These are phyloP conservation scores for Cephus cinctus DNA, from an alignment of 1,140 invertebrate species.

Conservation along the genomic window DNA sequence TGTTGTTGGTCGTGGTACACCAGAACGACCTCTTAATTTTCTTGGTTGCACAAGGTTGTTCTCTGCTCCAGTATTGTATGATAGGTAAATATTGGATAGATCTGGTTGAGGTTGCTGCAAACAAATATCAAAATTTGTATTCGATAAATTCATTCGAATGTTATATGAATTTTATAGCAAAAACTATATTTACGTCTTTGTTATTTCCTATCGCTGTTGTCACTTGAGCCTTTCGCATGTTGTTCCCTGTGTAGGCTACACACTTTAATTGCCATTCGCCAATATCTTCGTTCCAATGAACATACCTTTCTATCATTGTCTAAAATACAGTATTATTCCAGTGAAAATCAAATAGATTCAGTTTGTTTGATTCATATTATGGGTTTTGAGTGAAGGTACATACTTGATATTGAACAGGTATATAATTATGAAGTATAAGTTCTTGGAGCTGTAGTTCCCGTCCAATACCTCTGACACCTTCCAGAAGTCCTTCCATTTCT, in stretches of 20 bases:
- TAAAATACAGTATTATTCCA: conserved; percentile 42
- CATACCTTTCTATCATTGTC: conserved; percentile 89
- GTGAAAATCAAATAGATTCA: neutral
- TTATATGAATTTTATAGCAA: conserved; percentile 1
- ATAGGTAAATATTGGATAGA: conserved; percentile 51
- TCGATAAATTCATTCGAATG: conserved; percentile 7
- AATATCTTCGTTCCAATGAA: conserved; percentile 97
- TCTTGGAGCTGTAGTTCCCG: conserved; percentile 91
- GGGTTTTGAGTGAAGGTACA: conserved; percentile 7
- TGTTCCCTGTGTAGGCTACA: conserved; percentile 98
- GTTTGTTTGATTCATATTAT: neutral
- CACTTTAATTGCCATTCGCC: conserved; percentile 98
- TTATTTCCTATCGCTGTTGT: conserved; percentile 32
- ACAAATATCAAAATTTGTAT: conserved; percentile 12
- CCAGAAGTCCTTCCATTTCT: conserved; percentile 93
- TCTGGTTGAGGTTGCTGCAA: conserved; percentile 43
- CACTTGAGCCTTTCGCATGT: conserved; percentile 78
- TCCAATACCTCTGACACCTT: conserved; percentile 86
- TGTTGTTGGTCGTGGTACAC: conserved; percentile 48
- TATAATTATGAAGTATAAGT: conserved; percentile 82
- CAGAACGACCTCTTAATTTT: conserved; percentile 42
- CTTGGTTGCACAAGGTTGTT: conserved; percentile 41
- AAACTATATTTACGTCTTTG: conserved; percentile 37
- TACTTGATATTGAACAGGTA: conserved; percentile 87
- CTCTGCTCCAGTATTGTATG: conserved; percentile 45